These are phyloP conservation scores for Tholera decimalis DNA, from an alignment of 2,888 invertebrate species.

Conservation along the genomic window DNA sequence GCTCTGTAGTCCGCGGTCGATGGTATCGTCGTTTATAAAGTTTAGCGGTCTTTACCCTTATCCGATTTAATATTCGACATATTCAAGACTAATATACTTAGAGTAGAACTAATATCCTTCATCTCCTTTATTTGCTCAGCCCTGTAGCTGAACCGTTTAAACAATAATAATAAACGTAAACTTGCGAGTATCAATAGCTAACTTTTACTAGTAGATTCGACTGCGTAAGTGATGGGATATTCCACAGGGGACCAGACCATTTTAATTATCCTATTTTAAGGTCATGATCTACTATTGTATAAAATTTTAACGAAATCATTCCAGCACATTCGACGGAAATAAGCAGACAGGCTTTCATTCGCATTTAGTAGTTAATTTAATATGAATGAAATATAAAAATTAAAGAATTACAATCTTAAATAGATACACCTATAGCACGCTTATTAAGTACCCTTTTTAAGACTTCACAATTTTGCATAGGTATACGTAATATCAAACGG, in stretches of 20 bases:
- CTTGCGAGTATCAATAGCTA: not conserved
- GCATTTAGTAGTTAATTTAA: too few species aligned
- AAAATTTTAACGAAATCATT: not conserved
- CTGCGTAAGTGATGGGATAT: not conserved
- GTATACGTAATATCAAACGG: not conserved
- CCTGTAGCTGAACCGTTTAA: not conserved
- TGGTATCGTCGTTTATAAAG: conserved; percentile 11
- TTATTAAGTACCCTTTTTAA: not conserved
- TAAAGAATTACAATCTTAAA: not conserved
- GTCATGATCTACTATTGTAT: not conserved
- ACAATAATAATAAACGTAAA: not conserved
- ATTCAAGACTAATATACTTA: conserved; percentile 2
- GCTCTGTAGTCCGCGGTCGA: not conserved
- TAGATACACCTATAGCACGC: too few species aligned
- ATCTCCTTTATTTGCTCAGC: not conserved
- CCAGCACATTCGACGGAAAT: not conserved
- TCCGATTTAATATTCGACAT: conserved; percentile 23
- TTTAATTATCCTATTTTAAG: not conserved
- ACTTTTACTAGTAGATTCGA: not conserved
- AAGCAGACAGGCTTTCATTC: too few species aligned
- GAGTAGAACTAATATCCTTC: not conserved
- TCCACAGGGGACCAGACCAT: too few species aligned
- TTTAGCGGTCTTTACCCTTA: conserved; percentile 12
- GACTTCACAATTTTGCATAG: too few species aligned
- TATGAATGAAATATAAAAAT: not conserved